Base-by-base conservation (phyloP, 2,113 vertebrate species). In the Anas platyrhynchos region DNA sequence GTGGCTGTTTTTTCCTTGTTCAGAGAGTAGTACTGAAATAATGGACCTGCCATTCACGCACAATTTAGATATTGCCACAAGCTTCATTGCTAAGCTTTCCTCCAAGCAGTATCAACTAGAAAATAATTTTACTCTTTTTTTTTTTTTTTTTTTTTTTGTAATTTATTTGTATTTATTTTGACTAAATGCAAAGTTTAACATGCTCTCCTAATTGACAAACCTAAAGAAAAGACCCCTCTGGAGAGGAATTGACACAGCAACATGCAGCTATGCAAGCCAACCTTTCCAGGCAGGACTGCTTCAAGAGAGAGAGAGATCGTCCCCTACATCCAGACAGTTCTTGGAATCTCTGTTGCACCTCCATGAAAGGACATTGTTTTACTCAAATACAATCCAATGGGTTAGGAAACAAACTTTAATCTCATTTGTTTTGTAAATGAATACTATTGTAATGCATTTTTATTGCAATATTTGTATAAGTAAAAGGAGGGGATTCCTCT, bases 391-490 rank as follows among this genome's bases (percentile, higher is more conserved):
- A 96, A 97, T 97, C 96, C 96, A 94, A 96, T 97, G 96, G 96
- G 94, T 96, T 96, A 94, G 83, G 71, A 92, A 94, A 85, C 10
- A 75, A 92, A 65, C 73, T 94, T 82, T 91, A 76, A 94, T 69
- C 66, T 97, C 92, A 97, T 95, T 96, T 96, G 92, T 94, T 94
- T 96, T 96, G 88, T 92, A 96, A 97, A 97, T 97, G 93, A 94
- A 88, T 93, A 96, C 41, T 83, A 96, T 43, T 85, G 96, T 96
- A 97, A 93, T 96, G 94, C 94, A 96, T 96, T 95, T 96, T 96
- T 93, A 96, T 93, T 96, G 94, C 96, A 96, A 87, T 9, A 12
- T 86, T 59, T 66, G 14, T 54, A 31, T 31, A 72, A 89, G 65
- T 18, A 75, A 88, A 89, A 41, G 2, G 1, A 9, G 5, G 41